Evolutionary conservation across 35 echinoderm and acorn worm species (phyloP).

Genomic region (Ophiothrix spiculata): DNA sequence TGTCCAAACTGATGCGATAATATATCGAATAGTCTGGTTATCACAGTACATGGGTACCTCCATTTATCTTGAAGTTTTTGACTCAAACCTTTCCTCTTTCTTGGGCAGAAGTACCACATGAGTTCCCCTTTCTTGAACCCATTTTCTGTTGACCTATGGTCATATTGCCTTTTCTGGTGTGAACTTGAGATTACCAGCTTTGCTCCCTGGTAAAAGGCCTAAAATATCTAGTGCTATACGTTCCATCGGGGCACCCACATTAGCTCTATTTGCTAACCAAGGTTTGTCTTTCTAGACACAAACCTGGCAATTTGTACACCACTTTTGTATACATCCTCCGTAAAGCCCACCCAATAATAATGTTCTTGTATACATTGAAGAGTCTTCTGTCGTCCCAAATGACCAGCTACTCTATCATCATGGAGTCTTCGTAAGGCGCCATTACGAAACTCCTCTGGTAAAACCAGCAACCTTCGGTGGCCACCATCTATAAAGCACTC

Average conservation of each 20-base stretch:
- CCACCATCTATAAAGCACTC: not conserved
- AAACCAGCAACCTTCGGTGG: not conserved
- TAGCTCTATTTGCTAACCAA: not conserved
- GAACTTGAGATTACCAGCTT: not conserved
- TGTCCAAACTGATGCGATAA: no score
- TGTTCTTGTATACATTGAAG: not conserved
- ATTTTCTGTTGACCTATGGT: not conserved
- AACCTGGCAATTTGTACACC: not conserved
- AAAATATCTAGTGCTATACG: conserved; percentile 56
- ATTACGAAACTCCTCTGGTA: not conserved
- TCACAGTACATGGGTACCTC: not conserved
- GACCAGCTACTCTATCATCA: conserved; percentile 11
- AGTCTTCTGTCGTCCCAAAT: not conserved
- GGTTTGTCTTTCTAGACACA: not conserved
- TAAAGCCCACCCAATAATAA: not conserved
- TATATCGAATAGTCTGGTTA: not conserved
- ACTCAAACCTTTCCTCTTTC: not conserved
- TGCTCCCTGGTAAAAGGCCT: conserved; percentile 21
- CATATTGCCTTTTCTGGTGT: not conserved
- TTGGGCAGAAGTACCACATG: not conserved
- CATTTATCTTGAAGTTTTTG: not conserved
- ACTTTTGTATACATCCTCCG: not conserved
- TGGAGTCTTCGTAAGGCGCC: not conserved
- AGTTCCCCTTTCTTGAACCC: not conserved
- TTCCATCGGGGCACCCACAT: not conserved